Percentiles rank a stretch among this genome's conserved stretches.
These are phyloP conservation scores for Pinctada fucata DNA, from an alignment of 2,888 invertebrate genomes.

Conservation along the genomic window DNA sequence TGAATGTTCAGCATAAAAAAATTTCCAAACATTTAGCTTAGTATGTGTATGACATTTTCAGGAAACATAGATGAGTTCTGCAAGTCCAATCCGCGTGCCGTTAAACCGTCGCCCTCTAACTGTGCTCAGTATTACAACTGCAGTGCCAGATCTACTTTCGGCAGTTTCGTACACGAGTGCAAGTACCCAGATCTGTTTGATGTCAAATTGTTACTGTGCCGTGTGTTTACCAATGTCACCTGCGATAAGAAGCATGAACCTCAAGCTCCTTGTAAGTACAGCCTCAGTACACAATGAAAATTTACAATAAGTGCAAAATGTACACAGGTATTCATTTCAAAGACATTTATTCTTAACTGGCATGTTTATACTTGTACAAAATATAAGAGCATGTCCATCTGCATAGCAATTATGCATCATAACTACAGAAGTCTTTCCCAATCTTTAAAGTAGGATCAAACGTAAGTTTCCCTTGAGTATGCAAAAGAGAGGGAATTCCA, in stretches of 20 bases:
- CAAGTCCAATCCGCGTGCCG: constrained; percentile 41
- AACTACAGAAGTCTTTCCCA: too few species aligned
- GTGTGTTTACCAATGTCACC: constrained; percentile 41
- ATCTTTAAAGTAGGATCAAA: too few species aligned
- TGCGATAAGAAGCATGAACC: constrained; percentile 51
- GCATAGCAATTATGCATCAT: too few species aligned
- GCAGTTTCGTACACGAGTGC: constrained; percentile 44
- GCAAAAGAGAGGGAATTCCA: too few species aligned
- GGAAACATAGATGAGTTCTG: constrained; percentile 45
- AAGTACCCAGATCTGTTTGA: constrained; percentile 51
- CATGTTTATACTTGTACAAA: too few species aligned
- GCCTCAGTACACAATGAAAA: too few species aligned
- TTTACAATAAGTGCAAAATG: neutral
- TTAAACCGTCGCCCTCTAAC: constrained; percentile 27
- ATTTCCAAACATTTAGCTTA: too few species aligned
- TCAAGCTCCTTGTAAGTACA: constrained; percentile 52
- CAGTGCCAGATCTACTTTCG: constrained; percentile 27
- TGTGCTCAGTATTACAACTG: constrained; percentile 54
- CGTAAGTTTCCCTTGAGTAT: too few species aligned
- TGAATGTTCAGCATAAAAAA: too few species aligned
- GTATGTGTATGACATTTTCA: constrained; percentile 15
- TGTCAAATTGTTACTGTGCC: constrained; percentile 46
- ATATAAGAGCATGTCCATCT: too few species aligned
- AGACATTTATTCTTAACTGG: too few species aligned
- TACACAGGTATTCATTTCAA: too few species aligned